Evolutionary conservation across 2,113 vertebrate genomes (phyloP), one percentile per base, ranked within the genome.

Genomic region (Gallinago paraguaiae): DNA sequence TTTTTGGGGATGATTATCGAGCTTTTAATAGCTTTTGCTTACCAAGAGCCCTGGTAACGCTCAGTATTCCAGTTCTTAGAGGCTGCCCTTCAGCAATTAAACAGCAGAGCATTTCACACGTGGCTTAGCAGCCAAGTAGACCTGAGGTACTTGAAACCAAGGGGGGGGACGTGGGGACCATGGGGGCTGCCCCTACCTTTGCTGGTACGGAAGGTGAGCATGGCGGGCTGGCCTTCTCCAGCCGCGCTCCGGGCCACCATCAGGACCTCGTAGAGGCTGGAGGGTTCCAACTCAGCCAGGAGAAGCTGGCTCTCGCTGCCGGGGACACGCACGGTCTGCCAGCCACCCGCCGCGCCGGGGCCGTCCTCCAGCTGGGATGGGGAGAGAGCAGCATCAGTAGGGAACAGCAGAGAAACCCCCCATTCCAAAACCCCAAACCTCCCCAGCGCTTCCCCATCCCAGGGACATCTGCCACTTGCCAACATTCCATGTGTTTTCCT

Each of bases 131-230:
- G 92, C 60, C 76, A 9, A n/a, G n/a, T n/a, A n/a, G 0, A 6
- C 24, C 11, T 28, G 77, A 54, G 18, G 69, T 22, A 28, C 57
- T 53, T 33, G 10, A 19, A 72, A 46, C 2, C 31, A 63, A 82
- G 1, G 59, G 2, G 0, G 60, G 39, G n/a, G n/a, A 59, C 69
- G 17, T 7, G 15, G 65, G 39, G 85, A 20, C 51, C 39, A 3
- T 11, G 5, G 41, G 41, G 12, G 82, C 86, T 30, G 76, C 80
- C 56, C 98, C 97, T 64, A 99, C 99, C 99, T 97, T 99, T 99
- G 97, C 99, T 99, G 7, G 99, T 99, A 74, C 99, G 98, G 91
- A 99, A 99, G 3, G 99, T 99, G 57, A 99, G 98, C 99, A 99
- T 99, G 84, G 99, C 99, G 0, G 99, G 99, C 79, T 99, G 99